phyloP scores from a whole-genome alignment of 2,888 invertebrate genomes.

The Diaprepes abbreviatus region DNA sequence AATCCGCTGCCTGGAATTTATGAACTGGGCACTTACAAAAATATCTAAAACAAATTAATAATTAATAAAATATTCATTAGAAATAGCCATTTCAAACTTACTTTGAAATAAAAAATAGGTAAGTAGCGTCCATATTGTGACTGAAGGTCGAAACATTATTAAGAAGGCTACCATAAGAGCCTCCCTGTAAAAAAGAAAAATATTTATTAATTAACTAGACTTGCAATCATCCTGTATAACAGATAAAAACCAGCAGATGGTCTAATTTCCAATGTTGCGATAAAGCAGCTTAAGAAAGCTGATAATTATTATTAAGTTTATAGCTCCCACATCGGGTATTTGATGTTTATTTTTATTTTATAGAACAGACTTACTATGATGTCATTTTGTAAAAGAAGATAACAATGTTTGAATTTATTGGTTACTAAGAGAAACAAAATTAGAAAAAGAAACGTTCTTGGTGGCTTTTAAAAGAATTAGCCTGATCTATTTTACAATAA shows the following conservation, averaged over 20 bases:
- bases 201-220: neutral
- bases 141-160: slow-evolving; percentile 48
- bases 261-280: slow-evolving; percentile 37
- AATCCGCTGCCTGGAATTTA: slow-evolving; percentile 57
- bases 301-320: slow-evolving; percentile 37
- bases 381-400: slow-evolving; percentile 38
- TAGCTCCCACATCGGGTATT: slow-evolving; percentile 27
- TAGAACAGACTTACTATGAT: slow-evolving; percentile 34
- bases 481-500: neutral
- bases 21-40: slow-evolving; percentile 50
- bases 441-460: neutral
- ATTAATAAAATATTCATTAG: neutral
- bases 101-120: slow-evolving; percentile 48
- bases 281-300: slow-evolving; percentile 32
- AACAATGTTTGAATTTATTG: slow-evolving; percentile 20
- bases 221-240: neutral
- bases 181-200: slow-evolving; percentile 35
- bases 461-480: slow-evolving; percentile 5
- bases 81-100: slow-evolving; percentile 42
- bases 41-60: slow-evolving; percentile 34
- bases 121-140: slow-evolving; percentile 48
- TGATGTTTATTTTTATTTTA: slow-evolving; percentile 41
- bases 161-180: slow-evolving; percentile 41
- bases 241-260: slow-evolving; percentile 37
- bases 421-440: slow-evolving; percentile 4